Evolutionary conservation across 1,140 invertebrate species (phyloP), one percentile per base, ranked within the genome.

Genomic region (Ephestia elutella): DNA sequence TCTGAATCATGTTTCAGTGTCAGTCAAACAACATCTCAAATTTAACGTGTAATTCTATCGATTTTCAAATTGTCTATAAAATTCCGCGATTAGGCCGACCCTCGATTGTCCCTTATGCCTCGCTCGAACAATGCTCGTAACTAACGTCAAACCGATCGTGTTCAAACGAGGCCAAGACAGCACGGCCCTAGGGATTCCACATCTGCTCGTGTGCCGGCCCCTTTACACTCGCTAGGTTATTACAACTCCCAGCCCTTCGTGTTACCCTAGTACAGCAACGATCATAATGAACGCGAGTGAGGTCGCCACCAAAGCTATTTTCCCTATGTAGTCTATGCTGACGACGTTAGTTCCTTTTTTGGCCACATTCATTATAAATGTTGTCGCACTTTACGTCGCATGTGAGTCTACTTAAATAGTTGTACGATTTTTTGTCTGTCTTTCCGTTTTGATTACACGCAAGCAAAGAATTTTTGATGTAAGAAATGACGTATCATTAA

Each of bases 121-220:
- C 15, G 30, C 65, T 44, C 15, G 30, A 32, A 32, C 68, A 71
- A 68, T 71, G 65, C 63, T 63, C 66, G 69, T 77, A 78, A 75
- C 77, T 78, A 80, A 80, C 73, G 75, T 71, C 72, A 74, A 76
- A 65, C 71, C 65, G 68, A 79, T 80, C 68, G 67, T 56, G 73
- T 73, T 79, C 74, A 73, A 78, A 78, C 76, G 69, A 70, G 71
- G 67, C 72, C 71, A 63, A 67, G 68, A 65, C 49, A 64, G 63
- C 57, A 66, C 20, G 49, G 56, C 57, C 68, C 65, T 35, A 58
- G 73, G 71, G 75, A 78, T 50, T 59, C 49, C 66, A 57, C 80
- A 82, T 82, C 80, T 80, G 80, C 75, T 74, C 63, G 60, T 62
- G 63, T 69, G 58, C 57, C 56, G 59, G 59, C 67, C 71, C 69